These are phyloP conservation scores for Charadrius vociferus DNA, from an alignment of 2,113 vertebrate genomes.

Conservation along the genomic window DNA sequence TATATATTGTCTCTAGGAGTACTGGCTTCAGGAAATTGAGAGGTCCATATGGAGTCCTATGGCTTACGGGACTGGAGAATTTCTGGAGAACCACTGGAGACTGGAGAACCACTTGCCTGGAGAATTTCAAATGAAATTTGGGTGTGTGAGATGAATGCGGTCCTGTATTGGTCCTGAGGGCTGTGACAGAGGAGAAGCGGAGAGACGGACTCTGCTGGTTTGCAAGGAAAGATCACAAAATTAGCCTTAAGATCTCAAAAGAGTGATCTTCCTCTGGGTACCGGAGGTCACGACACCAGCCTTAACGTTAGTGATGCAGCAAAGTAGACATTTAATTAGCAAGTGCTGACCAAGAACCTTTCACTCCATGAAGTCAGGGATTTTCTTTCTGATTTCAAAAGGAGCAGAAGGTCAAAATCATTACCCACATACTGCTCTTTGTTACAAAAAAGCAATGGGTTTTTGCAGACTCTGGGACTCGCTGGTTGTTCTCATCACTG, in stretches of 20 bases:
- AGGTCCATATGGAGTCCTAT: fast-evolving
- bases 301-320: neutral
- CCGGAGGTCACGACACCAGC: neutral
- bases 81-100: too few relatives aligned
- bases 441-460: neutral
- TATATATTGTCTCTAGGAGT: neutral
- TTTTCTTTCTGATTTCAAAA: neutral
- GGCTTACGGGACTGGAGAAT: fast-evolving
- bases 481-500: neutral
- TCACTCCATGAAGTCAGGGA: neutral
- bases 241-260: neutral
- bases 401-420: neutral
- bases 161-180: neutral
- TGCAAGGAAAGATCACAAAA: neutral
- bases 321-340: neutral
- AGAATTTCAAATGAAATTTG: neutral
- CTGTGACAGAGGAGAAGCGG: neutral
- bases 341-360: neutral
- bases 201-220: too few relatives aligned
- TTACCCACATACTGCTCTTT: neutral
- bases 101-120: fast-evolving
- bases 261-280: neutral
- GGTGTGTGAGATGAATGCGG: neutral
- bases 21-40: neutral
- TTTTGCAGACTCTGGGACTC: neutral